Base-by-base conservation (phyloP, 2,113 vertebrate species). In the Takifugu bimaculatus region DNA sequence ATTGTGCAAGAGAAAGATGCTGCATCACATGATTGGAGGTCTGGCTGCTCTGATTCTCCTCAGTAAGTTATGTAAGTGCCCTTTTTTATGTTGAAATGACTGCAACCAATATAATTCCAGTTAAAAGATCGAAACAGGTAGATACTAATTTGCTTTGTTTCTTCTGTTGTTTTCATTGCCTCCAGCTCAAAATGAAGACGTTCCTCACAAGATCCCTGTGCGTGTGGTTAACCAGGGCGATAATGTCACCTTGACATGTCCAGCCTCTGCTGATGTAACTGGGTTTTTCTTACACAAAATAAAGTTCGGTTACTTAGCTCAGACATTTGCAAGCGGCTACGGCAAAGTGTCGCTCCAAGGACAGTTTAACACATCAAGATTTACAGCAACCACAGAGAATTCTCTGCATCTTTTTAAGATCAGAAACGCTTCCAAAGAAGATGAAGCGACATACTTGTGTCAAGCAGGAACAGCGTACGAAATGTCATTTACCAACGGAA, bases 401-500 rank as follows among this genome's bases (percentile, higher is more conserved):
- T 11, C 2, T 50, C 67, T 86, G 4, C 35, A 1, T 4, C 35
- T 2, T 39, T 39, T 39, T 11, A 4, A 10, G 35, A 79, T 86
- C 58, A 58, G 0, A 53, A 75, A 84, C 44, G 52, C 74, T 0
- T 78, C 13, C 27, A 79, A 75, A 82, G 74, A 81, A 11, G 84
- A 84, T 52, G 79, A 81, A 65, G 82, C 53, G 11, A 75, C 54
- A 4, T 82, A 84, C 50, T n/a, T 79, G 27, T 84, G 84, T 60
- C 75, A 77, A 51, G 12, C 13, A 2, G 84, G 79, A 63, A 0
- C 7, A 0, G 27, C 27, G 14, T 80, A 66, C 10, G 0, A 0
- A 2, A 57, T 76, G 49, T 0, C 0, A 3, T 57, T 79, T 2
- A 0, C n/a, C 0, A 65, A 57, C 6, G 4, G 27, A 12, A 72